These are phyloP conservation scores for Bolborhynchus lineola DNA, from an alignment of 2,113 vertebrate genomes.

Conservation along the genomic window DNA sequence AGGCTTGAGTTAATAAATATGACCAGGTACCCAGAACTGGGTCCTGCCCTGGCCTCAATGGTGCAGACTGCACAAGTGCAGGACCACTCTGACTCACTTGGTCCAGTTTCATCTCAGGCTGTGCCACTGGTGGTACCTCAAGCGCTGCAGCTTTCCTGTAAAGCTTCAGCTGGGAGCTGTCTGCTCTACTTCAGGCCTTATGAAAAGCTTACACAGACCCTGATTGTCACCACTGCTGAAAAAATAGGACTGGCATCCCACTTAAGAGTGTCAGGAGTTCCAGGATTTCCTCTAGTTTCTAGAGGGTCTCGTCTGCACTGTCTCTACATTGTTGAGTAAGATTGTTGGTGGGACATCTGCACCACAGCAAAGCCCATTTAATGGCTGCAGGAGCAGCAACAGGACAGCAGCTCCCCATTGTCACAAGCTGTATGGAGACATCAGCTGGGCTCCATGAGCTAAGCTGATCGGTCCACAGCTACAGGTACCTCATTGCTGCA, in stretches of 20 bases:
- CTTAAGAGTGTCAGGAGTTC: neutral
- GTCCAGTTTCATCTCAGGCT: neutral
- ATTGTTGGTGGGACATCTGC: neutral
- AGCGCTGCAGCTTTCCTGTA: neutral
- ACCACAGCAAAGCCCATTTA: neutral
- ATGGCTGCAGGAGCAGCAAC: neutral
- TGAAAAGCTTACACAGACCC: neutral
- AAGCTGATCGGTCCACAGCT: accelerated
- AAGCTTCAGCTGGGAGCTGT: neutral
- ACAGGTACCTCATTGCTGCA: neutral
- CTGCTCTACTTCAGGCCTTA: neutral
- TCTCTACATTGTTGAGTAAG: neutral
- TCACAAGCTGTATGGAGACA: neutral
- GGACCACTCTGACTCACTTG: neutral
- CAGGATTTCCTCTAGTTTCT: neutral
- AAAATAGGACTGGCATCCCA: neutral
- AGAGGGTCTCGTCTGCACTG: neutral
- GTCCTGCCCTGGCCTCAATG: neutral
- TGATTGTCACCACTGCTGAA: neutral
- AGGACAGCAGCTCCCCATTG: neutral
- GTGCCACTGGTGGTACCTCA: too few species aligned
- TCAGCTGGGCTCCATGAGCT: neutral
- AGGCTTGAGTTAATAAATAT: neutral
- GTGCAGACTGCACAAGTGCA: neutral
- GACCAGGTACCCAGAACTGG: accelerated